Evolutionary conservation across 2,113 vertebrate genomes (phyloP).

Genomic region (Sclerurus mexicanus): DNA sequence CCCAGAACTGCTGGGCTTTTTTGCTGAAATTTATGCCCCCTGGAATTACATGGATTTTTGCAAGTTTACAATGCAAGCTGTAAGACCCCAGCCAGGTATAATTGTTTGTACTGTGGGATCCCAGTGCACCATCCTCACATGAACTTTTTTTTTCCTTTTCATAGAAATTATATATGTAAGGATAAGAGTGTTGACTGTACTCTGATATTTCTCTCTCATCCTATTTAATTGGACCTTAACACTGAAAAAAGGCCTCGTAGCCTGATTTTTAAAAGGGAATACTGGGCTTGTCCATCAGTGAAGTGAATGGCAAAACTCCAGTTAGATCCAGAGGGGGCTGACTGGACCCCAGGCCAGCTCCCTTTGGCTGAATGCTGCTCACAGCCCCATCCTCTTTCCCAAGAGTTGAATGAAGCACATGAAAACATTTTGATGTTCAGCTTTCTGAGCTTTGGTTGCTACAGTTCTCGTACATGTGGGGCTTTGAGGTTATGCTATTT

Average conservation of each 20-base stretch:
- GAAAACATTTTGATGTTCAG: neutral
- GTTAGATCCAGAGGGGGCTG: neutral
- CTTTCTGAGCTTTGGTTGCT: neutral
- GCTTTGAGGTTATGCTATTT: neutral
- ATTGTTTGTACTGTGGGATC: neutral
- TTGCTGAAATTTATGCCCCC: neutral
- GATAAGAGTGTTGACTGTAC: neutral
- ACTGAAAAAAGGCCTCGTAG: neutral
- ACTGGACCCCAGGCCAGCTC: neutral
- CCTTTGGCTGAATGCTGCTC: neutral
- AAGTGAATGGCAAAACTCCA: neutral
- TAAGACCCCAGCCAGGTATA: neutral
- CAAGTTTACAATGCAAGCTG: neutral
- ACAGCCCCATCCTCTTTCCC: neutral
- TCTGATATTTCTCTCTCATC: neutral
- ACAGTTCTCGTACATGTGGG: neutral
- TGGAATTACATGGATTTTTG: neutral
- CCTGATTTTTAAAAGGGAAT: neutral
- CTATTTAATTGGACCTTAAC: neutral
- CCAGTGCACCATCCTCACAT: fast-evolving
- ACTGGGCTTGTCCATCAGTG: neutral
- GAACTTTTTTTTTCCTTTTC: neutral
- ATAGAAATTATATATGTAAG: neutral
- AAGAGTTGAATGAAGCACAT: neutral
- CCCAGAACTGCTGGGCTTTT: neutral